Base-by-base conservation (phyloP, 1,140 invertebrate species). In the Saccostrea echinata region DNA sequence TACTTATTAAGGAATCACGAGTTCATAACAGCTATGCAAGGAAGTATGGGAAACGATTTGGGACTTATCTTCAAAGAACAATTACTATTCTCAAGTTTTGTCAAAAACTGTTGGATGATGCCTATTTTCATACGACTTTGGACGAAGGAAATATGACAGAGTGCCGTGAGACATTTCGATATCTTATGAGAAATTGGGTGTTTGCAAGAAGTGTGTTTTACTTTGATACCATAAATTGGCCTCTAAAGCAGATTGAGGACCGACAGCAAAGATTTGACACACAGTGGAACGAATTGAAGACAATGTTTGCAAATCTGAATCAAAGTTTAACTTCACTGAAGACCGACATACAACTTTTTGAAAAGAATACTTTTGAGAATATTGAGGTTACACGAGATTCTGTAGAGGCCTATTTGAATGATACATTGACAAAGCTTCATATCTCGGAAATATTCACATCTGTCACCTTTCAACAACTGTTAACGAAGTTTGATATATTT, bases 401-500 rank as follows among this genome's bases (percentile, higher is more conserved):
- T 21, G 80, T 90, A 0, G 51, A 86, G 43, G 81, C 84, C 30
- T 92, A 92, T 84, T 27, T 92, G 8, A 24, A 68, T 3, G 82
- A 86, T 4, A 90, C 86, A 81, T 52, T 89, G 82, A 88, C 82
- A 0, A 91, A 91, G 68, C 61, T 88, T 55, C 21, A 80, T 4
- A 86, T 91, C 3, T 90, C 91, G 11, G 57, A 84, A 21, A 85
- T 81, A 3, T 55, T 91, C 8, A 91, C 90, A 51, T 89, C 90
- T 64, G 64, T 80, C 8, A 64, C 55, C 11, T 89, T 91, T 64
- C 80, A 87, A 24, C 52, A 89, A 21, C 88, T 87, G 2, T 89
- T 91, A 6, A 85, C 87, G 18, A 88, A 90, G 18, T 55, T 93
- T 4, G 82, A 87, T 51, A 84, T 81, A 16, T 92, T 92, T 84